Conservation (phyloP, 2,888 invertebrate species). For the Ferrisia virgata region DNA sequence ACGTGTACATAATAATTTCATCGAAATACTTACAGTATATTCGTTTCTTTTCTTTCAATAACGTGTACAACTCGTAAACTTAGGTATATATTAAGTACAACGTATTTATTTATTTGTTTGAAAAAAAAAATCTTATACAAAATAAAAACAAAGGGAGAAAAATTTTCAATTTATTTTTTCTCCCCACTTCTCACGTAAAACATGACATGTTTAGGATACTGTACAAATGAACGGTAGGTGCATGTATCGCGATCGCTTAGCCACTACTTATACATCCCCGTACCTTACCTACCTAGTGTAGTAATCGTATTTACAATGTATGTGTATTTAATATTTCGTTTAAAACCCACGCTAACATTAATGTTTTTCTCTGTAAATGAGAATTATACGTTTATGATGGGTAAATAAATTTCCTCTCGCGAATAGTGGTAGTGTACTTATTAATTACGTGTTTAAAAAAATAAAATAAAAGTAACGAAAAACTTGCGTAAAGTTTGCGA, state of each 20-base stretch:
- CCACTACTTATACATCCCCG: too few relatives aligned
- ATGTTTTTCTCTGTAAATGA: too few relatives aligned
- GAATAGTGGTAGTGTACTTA: too few relatives aligned
- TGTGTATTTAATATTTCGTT: too few relatives aligned
- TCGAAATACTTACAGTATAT: neutral
- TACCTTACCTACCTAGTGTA: too few relatives aligned
- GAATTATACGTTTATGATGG: too few relatives aligned
- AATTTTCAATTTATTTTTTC: neutral
- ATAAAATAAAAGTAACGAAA: neutral
- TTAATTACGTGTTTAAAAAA: neutral
- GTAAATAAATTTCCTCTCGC: too few relatives aligned
- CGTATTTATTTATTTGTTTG: neutral
- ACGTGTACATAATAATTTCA: neutral
- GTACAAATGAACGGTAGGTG: too few relatives aligned
- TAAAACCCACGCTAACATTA: too few relatives aligned
- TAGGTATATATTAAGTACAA: neutral
- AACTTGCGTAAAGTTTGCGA: neutral
- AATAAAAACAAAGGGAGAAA: neutral
- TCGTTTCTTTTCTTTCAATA: neutral
- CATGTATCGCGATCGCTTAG: too few relatives aligned
- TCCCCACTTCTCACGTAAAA: neutral
- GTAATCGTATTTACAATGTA: too few relatives aligned
- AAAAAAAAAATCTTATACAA: neutral
- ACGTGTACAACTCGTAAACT: neutral
- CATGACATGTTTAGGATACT: too few relatives aligned